These are phyloP conservation scores for Puntigrus tetrazona DNA, from an alignment of 2,113 vertebrate species.

Conservation along the genomic window DNA sequence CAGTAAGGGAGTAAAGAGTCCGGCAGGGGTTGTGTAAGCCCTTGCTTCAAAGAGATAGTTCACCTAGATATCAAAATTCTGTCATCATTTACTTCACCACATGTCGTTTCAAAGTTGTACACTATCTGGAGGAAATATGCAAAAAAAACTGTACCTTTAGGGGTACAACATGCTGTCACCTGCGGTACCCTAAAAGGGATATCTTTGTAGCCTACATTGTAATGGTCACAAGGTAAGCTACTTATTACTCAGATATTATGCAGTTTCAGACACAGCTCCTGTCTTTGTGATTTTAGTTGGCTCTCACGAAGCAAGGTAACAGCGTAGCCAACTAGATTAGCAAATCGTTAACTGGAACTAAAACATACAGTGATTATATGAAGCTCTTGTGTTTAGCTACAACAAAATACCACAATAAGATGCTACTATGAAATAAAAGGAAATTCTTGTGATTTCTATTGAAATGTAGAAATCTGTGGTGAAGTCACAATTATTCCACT, in stretches of 20 bases:
- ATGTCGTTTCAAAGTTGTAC: not conserved
- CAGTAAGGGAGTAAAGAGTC: not conserved
- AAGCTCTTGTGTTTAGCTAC: not conserved
- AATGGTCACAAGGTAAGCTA: not conserved
- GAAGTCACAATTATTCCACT: too few species aligned
- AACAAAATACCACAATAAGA: not conserved
- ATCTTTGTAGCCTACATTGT: not conserved
- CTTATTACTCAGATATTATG: not conserved
- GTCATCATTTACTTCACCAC: not conserved
- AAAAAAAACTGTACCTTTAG: not conserved
- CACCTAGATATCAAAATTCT: not conserved
- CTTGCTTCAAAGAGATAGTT: not conserved
- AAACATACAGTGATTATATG: not conserved
- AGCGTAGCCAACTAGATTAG: not conserved
- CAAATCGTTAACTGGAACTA: not conserved
- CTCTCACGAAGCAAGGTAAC: too few species aligned
- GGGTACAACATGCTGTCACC: not conserved
- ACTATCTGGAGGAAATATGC: not conserved
- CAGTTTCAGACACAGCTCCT: not conserved
- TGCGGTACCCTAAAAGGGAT: not conserved
- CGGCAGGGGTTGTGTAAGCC: not conserved
- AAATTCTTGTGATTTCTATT: not conserved
- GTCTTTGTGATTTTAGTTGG: not conserved
- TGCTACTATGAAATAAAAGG: not conserved
- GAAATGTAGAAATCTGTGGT: too few species aligned